These are phyloP conservation scores for Danaus plexippus DNA, from an alignment of 1,140 invertebrate genomes.

Conservation along the genomic window DNA sequence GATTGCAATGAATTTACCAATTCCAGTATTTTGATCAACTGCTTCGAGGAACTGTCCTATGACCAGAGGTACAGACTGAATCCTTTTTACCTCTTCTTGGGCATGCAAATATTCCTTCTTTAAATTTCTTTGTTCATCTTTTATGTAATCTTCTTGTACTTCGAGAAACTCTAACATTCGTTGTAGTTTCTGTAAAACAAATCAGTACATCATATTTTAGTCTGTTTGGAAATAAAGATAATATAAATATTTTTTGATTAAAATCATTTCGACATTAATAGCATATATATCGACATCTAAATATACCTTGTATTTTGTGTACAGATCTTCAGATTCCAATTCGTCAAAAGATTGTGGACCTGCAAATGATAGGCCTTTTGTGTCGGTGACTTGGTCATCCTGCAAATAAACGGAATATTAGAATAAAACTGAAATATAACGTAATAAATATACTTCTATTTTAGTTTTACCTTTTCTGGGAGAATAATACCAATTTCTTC, in stretches of 20 bases:
- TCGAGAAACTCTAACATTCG: conserved; percentile 96
- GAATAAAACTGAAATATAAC: conserved; percentile 1
- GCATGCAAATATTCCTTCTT: conserved; percentile 98
- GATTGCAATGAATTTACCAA: conserved; percentile 69
- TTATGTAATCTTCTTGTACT: conserved; percentile 98
- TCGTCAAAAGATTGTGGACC: conserved; percentile 75
- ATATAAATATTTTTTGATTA: not conserved
- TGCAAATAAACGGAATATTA: conserved; percentile 29
- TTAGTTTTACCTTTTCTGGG: conserved; percentile 59
- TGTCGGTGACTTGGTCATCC: conserved; percentile 63
- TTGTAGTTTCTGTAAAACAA: conserved; percentile 86
- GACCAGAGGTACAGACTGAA: conserved; percentile 96
- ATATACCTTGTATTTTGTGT: conserved; percentile 92
- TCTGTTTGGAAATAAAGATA: not conserved
- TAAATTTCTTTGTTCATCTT: conserved; percentile 97
- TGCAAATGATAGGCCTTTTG: conserved; percentile 49
- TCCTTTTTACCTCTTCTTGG: conserved; percentile 97
- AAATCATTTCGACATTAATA: not conserved
- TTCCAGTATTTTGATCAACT: conserved; percentile 98
- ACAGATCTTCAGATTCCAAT: conserved; percentile 90
- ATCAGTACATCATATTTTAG: not conserved
- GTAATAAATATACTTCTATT: conserved; percentile 1
- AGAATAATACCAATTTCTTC: conserved; percentile 68
- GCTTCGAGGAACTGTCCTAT: conserved; percentile 99
- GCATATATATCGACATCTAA: too few species aligned